A percentile compares a stretch with the other conserved stretches of the same genome.
Evolutionary conservation across 2,888 invertebrate species (phyloP).

Genomic region (Disparrhopalites patrizii): DNA sequence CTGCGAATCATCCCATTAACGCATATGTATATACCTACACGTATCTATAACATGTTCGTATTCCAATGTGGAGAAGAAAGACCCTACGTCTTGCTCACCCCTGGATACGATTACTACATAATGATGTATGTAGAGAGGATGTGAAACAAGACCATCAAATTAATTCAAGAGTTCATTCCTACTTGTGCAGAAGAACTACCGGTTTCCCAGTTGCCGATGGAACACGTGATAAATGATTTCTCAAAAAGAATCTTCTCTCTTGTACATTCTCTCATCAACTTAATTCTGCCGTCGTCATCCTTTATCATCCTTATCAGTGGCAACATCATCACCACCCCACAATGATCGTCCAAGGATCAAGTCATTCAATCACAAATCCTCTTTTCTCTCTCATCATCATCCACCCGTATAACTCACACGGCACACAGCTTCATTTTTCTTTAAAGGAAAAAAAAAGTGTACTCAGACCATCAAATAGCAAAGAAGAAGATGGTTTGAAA

Average conservation of each 20-base stretch:
- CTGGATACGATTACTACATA: too few species aligned
- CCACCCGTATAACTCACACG: not conserved
- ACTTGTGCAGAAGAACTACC: conserved; percentile 20
- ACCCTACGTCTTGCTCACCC: too few species aligned
- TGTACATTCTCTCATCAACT: conserved; percentile 19
- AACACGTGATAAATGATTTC: conserved; percentile 21
- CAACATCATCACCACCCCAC: not conserved
- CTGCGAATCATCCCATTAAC: too few species aligned
- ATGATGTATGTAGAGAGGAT: too few species aligned
- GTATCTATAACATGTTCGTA: too few species aligned
- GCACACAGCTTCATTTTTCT: too few species aligned
- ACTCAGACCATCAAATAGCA: not conserved
- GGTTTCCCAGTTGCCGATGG: conserved; percentile 13
- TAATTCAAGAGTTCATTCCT: conserved; percentile 28
- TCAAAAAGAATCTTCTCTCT: conserved; percentile 16
- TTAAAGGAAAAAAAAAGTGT: too few species aligned
- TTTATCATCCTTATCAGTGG: not conserved
- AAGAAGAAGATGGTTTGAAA: not conserved
- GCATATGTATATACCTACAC: too few species aligned
- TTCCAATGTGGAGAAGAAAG: too few species aligned
- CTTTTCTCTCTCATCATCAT: conserved; percentile 2
- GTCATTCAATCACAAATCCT: too few species aligned
- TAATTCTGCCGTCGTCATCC: conserved; percentile 13
- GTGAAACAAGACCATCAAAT: conserved; percentile 22
- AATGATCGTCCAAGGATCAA: not conserved